These are phyloP conservation scores for Sparus aurata DNA, from an alignment of 2,797 vertebrate species.

Conservation along the genomic window DNA sequence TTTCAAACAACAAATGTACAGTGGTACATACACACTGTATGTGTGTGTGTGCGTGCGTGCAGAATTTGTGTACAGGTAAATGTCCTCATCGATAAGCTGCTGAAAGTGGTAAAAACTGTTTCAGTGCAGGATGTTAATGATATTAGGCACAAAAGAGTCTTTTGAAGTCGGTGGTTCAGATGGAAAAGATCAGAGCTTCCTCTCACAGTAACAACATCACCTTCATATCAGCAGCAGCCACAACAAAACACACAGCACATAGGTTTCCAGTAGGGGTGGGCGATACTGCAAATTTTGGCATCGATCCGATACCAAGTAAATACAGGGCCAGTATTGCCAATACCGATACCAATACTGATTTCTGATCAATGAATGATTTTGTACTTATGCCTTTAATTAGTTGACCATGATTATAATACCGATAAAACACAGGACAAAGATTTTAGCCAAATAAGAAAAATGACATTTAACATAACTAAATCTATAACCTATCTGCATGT, in stretches of 20 bases:
- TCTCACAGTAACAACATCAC: conserved; percentile 24
- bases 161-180: conserved; percentile 42
- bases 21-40: conserved; percentile 7
- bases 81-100: conserved; percentile 31
- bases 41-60: conserved; percentile 18
- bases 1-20: not conserved
- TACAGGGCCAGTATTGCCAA: too few species aligned
- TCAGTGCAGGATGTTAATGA: conserved; percentile 32
- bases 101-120: conserved; percentile 38
- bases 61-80: not conserved
- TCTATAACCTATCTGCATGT: too few species aligned
- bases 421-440: too few species aligned
- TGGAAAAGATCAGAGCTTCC: conserved; percentile 38
- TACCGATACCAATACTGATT: too few species aligned
- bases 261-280: not conserved
- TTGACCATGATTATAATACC: too few species aligned
- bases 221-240: conserved; percentile 28
- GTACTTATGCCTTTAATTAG: too few species aligned
- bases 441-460: too few species aligned
- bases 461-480: too few species aligned
- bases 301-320: too few species aligned
- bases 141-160: conserved; percentile 24
- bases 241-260: conserved; percentile 14
- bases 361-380: too few species aligned
- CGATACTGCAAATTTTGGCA: too few species aligned